Evolutionary conservation across 2,113 vertebrate genomes (phyloP).

Genomic region (Gallinago undulata): DNA sequence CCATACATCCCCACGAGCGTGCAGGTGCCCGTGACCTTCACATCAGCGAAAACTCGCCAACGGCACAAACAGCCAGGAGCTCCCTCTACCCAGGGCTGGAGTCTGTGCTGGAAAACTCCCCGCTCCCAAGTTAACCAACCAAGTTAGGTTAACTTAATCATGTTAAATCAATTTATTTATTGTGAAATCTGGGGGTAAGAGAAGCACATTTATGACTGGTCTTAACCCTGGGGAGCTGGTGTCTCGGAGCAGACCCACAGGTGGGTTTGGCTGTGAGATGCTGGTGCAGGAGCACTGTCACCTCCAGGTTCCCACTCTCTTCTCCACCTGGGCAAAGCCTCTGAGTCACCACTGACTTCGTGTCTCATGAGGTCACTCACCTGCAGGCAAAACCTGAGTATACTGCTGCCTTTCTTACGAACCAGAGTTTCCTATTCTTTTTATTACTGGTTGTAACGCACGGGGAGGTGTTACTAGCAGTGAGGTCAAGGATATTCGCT

Average conservation of each 20-base stretch:
- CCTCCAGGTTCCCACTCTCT: not conserved
- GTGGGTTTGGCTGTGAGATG: not conserved
- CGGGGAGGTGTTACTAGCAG: not conserved
- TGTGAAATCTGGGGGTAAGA: not conserved
- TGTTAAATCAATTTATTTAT: not conserved
- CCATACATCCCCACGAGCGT: accelerated
- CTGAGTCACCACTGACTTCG: not conserved
- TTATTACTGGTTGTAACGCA: not conserved
- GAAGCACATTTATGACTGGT: not conserved
- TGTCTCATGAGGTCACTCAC: not conserved
- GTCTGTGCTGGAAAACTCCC: not conserved
- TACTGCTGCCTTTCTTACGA: not conserved
- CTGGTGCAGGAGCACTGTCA: not conserved
- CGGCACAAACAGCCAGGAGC: not conserved
- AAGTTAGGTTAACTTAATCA: not conserved
- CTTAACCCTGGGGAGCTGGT: not conserved
- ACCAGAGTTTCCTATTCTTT: not conserved
- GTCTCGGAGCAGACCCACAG: not conserved
- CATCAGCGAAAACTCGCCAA: not conserved
- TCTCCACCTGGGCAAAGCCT: not conserved
- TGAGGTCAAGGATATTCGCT: not conserved
- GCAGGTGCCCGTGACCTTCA: not conserved
- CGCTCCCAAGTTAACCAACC: not conserved
- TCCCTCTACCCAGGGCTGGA: accelerated
- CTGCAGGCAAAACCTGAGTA: not conserved